Evolutionary conservation across 2,888 invertebrate genomes (phyloP), one percentile per base, ranked within the genome.

Genomic region (Drosophila neotestacea): DNA sequence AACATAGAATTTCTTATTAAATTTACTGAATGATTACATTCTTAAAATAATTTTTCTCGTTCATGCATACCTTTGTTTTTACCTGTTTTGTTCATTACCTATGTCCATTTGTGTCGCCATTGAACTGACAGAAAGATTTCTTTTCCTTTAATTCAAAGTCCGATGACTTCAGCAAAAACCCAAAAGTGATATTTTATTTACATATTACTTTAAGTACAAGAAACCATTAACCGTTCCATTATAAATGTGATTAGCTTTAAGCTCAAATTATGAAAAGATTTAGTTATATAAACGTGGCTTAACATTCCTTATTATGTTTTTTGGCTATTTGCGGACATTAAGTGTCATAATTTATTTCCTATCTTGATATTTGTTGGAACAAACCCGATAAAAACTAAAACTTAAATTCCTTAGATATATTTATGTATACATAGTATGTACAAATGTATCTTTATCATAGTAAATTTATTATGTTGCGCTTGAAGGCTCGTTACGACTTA

Each of bases 401-500:
- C 34, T 56, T 32, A 55, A 39, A 58, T 59, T 38, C 41, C 44
- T 61, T 7, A n/a, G 30, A 16, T 6, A 55, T 42, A n/a, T 11
- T 7, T 16, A 22, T 41, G 16, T 41, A 16, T 16, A 34, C 7
- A 51, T 39, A 1, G 22, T 7, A 38, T 41, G 11, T 32, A 30
- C n/a, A 36, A 3, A 22, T 22, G 16, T 34, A 30, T 36, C 16
- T 48, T 38, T 38, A 30, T 46, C 22, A n/a, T 34, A 38, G 48
- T 22, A 52, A 72, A 67, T 73, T 64, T 63, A 46, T 62, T 58
- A 73, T 59, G 58, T 59, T 63, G 44, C 56, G 63, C 62, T 60
- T 62, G 51, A 55, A 73, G 58, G 58, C 73, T 61, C 38, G 61
- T 65, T 56, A 67, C 61, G 61, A 69, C 73, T 73, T 58, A 56